These are phyloP conservation scores for Antennarius maculatus DNA, from an alignment of 2,797 vertebrate genomes.

Conservation along the genomic window DNA sequence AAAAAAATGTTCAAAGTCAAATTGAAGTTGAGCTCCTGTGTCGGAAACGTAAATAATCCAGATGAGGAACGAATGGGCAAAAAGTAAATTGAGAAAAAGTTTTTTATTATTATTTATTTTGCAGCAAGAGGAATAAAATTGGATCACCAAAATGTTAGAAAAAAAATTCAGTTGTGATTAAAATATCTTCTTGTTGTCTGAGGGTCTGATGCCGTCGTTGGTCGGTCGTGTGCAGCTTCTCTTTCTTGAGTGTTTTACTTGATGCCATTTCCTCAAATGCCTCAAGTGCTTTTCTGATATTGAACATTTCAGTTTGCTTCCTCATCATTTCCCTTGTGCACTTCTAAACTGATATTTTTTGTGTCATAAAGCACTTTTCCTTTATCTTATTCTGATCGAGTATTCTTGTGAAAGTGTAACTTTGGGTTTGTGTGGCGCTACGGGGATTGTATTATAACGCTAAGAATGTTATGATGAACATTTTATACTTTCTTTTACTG, in stretches of 20 bases:
- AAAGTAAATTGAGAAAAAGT: too few relatives aligned
- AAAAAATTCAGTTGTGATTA: constrained; percentile 30
- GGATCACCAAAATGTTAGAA: too few relatives aligned
- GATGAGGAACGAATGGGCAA: too few relatives aligned
- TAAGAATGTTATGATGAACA: constrained; percentile 22
- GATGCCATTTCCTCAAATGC: constrained; percentile 55
- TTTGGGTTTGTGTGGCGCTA: constrained; percentile 46
- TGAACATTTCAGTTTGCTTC: constrained; percentile 2
- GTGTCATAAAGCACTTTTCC: constrained; percentile 53
- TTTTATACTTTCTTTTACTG: constrained; percentile 15
- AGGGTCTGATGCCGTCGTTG: constrained; percentile 27
- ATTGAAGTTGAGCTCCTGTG: constrained; percentile 26
- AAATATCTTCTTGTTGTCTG: constrained; percentile 1
- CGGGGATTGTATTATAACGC: constrained; percentile 66
- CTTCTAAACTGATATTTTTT: constrained; percentile 21
- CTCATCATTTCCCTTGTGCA: constrained; percentile 24
- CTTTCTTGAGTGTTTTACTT: constrained; percentile 22
- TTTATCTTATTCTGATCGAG: constrained; percentile 63
- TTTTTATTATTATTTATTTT: too few relatives aligned
- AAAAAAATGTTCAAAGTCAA: constrained; percentile 15
- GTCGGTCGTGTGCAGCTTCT: not conserved
- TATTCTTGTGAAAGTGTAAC: constrained; percentile 74
- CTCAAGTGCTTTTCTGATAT: constrained; percentile 64
- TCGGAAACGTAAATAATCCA: too few relatives aligned
- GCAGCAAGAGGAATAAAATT: too few relatives aligned